phyloP scores from a whole-genome alignment of 2,113 vertebrate species.

The Cebidichthys violaceus region DNA sequence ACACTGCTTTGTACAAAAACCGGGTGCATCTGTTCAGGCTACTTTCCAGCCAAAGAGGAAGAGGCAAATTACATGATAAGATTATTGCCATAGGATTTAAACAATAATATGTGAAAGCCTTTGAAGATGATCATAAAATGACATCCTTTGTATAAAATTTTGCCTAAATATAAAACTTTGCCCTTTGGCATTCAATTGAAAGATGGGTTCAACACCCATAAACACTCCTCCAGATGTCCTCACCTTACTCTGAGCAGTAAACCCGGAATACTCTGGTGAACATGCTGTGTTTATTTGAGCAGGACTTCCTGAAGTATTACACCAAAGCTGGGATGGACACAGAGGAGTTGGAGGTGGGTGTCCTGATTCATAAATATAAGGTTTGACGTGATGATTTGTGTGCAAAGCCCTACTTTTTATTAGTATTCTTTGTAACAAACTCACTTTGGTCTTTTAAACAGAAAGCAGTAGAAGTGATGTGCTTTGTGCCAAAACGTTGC shows the following conservation, averaged over 20 bases:
- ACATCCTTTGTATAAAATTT: slow-evolving; percentile 38
- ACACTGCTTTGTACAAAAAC: slow-evolving; percentile 19
- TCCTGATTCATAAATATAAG: slow-evolving; percentile 2
- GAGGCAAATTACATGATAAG: slow-evolving; percentile 34
- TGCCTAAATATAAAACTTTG: slow-evolving; percentile 39
- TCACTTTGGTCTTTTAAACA: slow-evolving; percentile 55
- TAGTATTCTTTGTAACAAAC: neutral
- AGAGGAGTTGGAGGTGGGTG: slow-evolving; percentile 86
- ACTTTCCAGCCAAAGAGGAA: slow-evolving; percentile 22
- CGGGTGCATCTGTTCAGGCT: neutral
- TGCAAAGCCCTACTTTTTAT: neutral
- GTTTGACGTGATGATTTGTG: neutral
- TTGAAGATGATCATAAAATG: slow-evolving; percentile 60
- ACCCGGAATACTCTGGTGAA: slow-evolving; percentile 54
- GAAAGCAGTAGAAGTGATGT: slow-evolving; percentile 95
- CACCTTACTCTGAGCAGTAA: slow-evolving; percentile 47
- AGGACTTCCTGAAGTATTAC: slow-evolving; percentile 94
- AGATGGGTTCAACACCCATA: slow-evolving; percentile 46
- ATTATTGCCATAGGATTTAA: slow-evolving; percentile 18
- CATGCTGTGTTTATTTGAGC: slow-evolving; percentile 78
- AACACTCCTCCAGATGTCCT: slow-evolving; percentile 70
- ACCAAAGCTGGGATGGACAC: slow-evolving; percentile 91
- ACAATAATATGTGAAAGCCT: slow-evolving; percentile 37
- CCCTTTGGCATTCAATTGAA: slow-evolving; percentile 58
- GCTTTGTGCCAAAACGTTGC: slow-evolving; percentile 93